Base-by-base conservation (phyloP, 2,797 vertebrate genomes). In the Pyrrhura leucotis region DNA sequence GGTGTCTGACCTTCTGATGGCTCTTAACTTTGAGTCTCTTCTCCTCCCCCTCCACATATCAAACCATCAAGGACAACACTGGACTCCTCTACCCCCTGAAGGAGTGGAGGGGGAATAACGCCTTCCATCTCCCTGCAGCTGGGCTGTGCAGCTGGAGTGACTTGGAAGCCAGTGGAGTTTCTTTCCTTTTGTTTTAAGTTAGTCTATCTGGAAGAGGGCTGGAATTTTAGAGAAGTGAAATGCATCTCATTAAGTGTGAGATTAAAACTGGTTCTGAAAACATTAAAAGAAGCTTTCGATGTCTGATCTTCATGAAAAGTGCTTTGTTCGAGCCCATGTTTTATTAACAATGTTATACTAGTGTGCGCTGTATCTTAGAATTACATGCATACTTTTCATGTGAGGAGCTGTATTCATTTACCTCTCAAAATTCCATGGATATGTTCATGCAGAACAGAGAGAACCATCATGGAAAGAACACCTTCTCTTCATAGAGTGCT, bases 91-190 rank as follows among this genome's bases (percentile, higher is more conserved):
- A 83, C 44, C 3, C 44, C 25, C 48, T 37, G 23, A 37, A 56
- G 76, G 61, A 83, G 33, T 71, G 44, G n/a, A 62, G 3, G 18
- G 44, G 86, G 69, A 93, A 17, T 72, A 75, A 62, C 0, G 8
- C 66, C 16, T 80, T 53, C 68, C 65, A 48, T 56, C 69, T 93
- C 37, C 53, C 40, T 81, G 45, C 92, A 90, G 88, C 86, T 93
- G 95, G 37, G 92, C 90, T 0, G 0, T 91, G 88, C 95, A 96
- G 88, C 88, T 96, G 93, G 58, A 54, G 80, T 19, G 29, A 35
- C 75, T 94, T 93, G 87, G 94, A 94, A 95, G 72, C 82, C 92
- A 87, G 54, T 39, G n/a, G 50, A 80, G 59, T 82, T 90, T 73
- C 66, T 89, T 84, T 78, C 59, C 28, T 90, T 90, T 74, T 88